Conservation (phyloP, 2,888 invertebrate species). For the Ophioninae sp. region DNA sequence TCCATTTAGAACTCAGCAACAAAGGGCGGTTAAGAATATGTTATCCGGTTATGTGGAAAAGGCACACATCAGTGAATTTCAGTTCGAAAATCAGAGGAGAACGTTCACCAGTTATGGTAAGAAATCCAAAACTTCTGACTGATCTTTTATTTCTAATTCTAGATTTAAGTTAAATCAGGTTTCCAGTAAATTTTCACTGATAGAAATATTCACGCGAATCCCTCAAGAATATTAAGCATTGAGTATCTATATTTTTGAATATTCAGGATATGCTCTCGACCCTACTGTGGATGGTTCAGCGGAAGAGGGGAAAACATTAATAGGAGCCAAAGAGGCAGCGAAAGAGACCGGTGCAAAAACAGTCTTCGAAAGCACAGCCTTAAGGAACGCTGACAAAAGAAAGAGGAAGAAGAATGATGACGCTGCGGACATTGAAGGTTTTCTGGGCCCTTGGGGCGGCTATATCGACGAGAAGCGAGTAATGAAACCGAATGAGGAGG, state of each 20-base stretch:
- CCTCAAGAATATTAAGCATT: neutral
- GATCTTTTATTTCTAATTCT: neutral
- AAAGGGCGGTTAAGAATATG: slow-evolving; percentile 93
- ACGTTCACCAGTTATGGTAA: slow-evolving; percentile 95
- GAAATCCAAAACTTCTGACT: neutral
- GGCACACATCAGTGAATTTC: slow-evolving; percentile 97
- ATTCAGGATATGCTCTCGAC: slow-evolving; percentile 93
- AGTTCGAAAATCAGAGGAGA: slow-evolving; percentile 97
- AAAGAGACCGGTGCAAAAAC: slow-evolving; percentile 90
- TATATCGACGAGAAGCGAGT: slow-evolving; percentile 94
- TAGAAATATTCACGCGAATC: too few relatives aligned
- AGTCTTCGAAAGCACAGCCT: slow-evolving; percentile 93
- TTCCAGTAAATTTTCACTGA: neutral
- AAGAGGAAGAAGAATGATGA: slow-evolving; percentile 94
- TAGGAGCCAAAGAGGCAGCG: slow-evolving; percentile 86
- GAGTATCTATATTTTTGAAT: slow-evolving; percentile 20
- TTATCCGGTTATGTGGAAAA: slow-evolving; percentile 97
- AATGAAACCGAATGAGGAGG: slow-evolving; percentile 95
- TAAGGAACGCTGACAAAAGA: slow-evolving; percentile 88
- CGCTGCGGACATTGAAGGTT: slow-evolving; percentile 95
- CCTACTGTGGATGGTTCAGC: slow-evolving; percentile 89
- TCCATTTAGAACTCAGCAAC: slow-evolving; percentile 95
- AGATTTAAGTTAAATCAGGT: neutral
- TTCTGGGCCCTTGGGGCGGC: slow-evolving; percentile 98
- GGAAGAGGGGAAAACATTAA: slow-evolving; percentile 81